Evolutionary conservation across 2,113 vertebrate species (phyloP).

Genomic region (Vidua chalybeata): DNA sequence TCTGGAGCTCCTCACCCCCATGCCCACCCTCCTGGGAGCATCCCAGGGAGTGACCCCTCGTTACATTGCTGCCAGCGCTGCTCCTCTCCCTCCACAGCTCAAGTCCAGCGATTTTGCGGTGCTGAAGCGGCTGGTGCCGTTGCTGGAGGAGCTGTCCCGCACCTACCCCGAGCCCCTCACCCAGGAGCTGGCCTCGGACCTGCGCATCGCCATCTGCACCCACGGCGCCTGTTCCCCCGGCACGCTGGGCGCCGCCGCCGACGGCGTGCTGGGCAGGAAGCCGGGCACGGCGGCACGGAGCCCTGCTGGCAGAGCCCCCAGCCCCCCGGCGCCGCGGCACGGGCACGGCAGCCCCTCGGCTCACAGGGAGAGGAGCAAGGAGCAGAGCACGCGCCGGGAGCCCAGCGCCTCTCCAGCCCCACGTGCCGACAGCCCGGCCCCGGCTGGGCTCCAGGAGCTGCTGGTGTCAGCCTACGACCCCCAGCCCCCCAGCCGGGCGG

Average conservation of each 20-base stretch:
- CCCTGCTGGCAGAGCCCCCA: not conserved
- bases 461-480: constrained; percentile 85
- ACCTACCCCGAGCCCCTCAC: constrained; percentile 81
- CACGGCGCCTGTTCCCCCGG: constrained; percentile 79
- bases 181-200: constrained; percentile 86
- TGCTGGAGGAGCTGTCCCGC: constrained; percentile 80
- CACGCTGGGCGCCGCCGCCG: constrained; percentile 32
- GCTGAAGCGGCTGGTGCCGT: constrained; percentile 78
- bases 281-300: not conserved
- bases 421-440: rapidly evolving
- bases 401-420: not conserved
- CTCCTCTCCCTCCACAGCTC: constrained; percentile 68
- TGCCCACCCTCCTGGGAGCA: not conserved
- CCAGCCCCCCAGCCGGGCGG: constrained; percentile 81
- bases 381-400: rapidly evolving
- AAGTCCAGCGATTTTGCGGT: constrained; percentile 75
- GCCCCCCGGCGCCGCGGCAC: rapidly evolving
- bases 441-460: constrained; percentile 54
- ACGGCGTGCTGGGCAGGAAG: not conserved
- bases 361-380: not conserved
- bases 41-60: rapidly evolving
- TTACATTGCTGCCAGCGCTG: rapidly evolving
- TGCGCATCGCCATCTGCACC: constrained; percentile 86
- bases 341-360: rapidly evolving
- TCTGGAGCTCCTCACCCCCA: not conserved